phyloP scores from a whole-genome alignment of 1,140 invertebrate genomes.

The Bemisia tabaci region DNA sequence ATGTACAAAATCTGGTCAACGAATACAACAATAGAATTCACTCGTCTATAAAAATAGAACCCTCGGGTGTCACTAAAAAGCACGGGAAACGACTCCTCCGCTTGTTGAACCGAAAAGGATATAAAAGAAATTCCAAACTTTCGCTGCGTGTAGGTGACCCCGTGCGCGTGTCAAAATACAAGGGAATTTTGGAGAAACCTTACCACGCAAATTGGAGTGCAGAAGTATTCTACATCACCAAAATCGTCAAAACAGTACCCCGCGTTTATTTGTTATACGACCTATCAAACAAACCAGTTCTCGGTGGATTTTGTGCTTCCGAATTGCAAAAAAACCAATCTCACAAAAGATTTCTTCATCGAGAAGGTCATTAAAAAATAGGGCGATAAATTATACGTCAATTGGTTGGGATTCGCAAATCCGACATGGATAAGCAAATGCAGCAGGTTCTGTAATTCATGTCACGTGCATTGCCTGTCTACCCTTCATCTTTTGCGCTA shows the following conservation, averaged over 20 bases:
- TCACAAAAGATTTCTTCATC: conserved; percentile 26
- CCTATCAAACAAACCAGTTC: neutral
- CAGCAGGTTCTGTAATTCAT: too few relatives aligned
- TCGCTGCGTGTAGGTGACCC: neutral
- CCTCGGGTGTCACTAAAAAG: conserved; percentile 11
- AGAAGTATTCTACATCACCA: neutral
- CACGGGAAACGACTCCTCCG: too few relatives aligned
- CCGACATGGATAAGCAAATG: too few relatives aligned
- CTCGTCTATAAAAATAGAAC: conserved; percentile 31
- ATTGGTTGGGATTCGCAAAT: conserved; percentile 29
- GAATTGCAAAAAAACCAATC: conserved; percentile 22
- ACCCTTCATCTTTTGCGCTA: too few relatives aligned
- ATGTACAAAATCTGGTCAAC: conserved; percentile 27
- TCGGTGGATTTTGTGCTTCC: conserved; percentile 24
- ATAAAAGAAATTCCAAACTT: neutral
- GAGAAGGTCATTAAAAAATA: conserved; percentile 25
- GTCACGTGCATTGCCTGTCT: too few relatives aligned
- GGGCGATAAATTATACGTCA: conserved; percentile 26
- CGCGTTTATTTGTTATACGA: neutral
- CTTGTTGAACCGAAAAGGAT: too few relatives aligned
- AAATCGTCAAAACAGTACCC: neutral
- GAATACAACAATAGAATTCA: conserved; percentile 33
- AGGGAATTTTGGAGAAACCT: neutral
- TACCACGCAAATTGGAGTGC: neutral
- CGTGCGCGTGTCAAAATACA: neutral